Conservation (phyloP, 1,140 invertebrate genomes). For the Cherax destructor region DNA sequence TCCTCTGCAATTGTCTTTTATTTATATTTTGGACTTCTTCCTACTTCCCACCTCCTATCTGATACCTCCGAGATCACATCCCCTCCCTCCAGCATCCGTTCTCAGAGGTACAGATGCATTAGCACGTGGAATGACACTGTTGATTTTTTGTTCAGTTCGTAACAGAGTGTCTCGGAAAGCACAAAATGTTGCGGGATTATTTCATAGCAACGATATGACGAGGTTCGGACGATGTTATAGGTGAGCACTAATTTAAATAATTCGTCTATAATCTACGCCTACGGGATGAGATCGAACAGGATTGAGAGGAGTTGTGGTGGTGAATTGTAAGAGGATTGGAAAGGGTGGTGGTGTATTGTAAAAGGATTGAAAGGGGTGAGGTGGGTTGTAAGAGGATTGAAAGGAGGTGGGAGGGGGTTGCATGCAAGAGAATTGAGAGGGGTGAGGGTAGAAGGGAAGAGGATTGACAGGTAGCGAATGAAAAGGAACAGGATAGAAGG, state of each 20-base stretch:
- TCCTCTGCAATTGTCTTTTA: too few relatives aligned
- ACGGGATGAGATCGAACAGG: background rate
- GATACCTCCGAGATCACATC: too few relatives aligned
- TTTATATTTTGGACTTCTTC: too few relatives aligned
- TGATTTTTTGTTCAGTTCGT: too few relatives aligned
- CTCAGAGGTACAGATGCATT: too few relatives aligned
- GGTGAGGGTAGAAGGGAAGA: background rate
- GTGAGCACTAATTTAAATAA: conserved; percentile 11
- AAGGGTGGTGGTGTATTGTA: background rate
- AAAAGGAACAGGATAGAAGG: background rate
- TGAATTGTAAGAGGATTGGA: background rate
- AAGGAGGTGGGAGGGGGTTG: background rate
- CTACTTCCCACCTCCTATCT: too few relatives aligned
- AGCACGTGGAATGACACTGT: too few relatives aligned
- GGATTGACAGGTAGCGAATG: background rate
- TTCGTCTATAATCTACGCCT: conserved; percentile 13
- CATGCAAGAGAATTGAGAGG: background rate
- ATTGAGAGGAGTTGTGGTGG: background rate
- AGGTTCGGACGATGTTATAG: background rate
- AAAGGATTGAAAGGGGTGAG: background rate
- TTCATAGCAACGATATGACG: background rate
- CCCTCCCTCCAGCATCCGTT: too few relatives aligned
- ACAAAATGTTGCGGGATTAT: too few relatives aligned
- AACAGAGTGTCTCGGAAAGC: too few relatives aligned
- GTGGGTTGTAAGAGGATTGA: background rate